These are phyloP conservation scores for Calliphora vomitoria DNA, from an alignment of 2,888 invertebrate genomes.

Conservation along the genomic window DNA sequence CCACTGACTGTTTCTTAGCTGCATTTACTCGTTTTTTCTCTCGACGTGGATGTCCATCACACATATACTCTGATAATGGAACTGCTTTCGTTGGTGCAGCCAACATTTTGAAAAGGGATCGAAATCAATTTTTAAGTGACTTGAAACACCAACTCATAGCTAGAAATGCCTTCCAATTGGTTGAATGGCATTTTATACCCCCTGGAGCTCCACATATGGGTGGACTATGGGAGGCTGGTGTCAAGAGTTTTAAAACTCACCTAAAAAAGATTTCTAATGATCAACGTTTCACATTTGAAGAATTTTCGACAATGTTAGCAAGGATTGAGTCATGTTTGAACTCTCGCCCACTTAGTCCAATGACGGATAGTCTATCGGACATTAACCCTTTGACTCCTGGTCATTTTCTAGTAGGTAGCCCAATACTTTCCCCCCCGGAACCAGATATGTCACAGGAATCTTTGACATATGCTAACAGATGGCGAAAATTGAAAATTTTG, in stretches of 20 bases:
- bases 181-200: constrained; percentile 30
- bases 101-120: background rate
- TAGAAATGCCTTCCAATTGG: background rate
- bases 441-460: constrained; percentile 29
- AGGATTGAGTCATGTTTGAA: constrained; percentile 2
- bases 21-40: constrained; percentile 8
- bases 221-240: constrained; percentile 19
- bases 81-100: constrained; percentile 17
- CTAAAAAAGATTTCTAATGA: background rate
- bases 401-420: no score
- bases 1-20: background rate
- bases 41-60: background rate
- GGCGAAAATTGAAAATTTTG: background rate
- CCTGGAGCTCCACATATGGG: constrained; percentile 43
- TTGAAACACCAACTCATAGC: background rate
- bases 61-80: background rate
- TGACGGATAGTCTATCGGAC: no score
- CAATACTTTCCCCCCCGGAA: background rate
- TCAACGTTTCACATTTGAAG: constrained; percentile 10
- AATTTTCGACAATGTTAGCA: background rate
- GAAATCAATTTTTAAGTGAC: background rate
- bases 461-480: constrained; percentile 25
- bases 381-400: no score
- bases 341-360: background rate
- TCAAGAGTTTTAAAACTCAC: constrained; percentile 41